Evolutionary conservation across 2,113 vertebrate genomes (phyloP), one percentile per base, ranked within the genome.

Genomic region (Malaclemys terrapin): DNA sequence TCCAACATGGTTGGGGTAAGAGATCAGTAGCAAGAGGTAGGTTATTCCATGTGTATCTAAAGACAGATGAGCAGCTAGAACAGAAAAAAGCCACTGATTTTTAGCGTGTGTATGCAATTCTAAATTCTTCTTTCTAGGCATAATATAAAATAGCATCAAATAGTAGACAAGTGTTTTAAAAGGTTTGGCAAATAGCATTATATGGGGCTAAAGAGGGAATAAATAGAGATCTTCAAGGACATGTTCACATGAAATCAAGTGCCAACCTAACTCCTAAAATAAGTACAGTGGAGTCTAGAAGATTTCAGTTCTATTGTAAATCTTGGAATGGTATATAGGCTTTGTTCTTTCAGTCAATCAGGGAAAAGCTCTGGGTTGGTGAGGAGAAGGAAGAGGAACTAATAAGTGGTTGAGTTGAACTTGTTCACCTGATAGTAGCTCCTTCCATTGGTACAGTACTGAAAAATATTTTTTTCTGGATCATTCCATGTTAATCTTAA

Each of bases 401-500:
- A 86, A 79, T 25, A 87, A 84, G 22, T 5, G 87, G 20, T 92
- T 42, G 50, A 78, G 57, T 87, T 95, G 79, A 82, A 80, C 59
- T 1, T 6, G 82, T 78, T 91, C 50, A 84, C 87, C 89, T 81
- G 88, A 86, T 13, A 59, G 52, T 45, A 85, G 35, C 47, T 93
- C 57, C 56, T 94, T 89, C 93, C n/a, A 62, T 87, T 59, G 94
- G 89, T 45, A 92, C 29, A 91, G n/a, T 31, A 82, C 65, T 14
- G 57, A 90, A 85, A 93, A 93, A 65, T 80, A 49, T 78, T 59
- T 72, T 95, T 93, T 45, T 92, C 80, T 80, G 59, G 19, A 56
- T 85, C 17, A 8, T 95, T 95, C 93, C 97, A 91, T 86, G 65
- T 96, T 86, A 85, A 94, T 94, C 82, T 97, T 91, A 95, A 96